Conservation (phyloP, 2,888 invertebrate genomes). For the Mythimna impura region DNA sequence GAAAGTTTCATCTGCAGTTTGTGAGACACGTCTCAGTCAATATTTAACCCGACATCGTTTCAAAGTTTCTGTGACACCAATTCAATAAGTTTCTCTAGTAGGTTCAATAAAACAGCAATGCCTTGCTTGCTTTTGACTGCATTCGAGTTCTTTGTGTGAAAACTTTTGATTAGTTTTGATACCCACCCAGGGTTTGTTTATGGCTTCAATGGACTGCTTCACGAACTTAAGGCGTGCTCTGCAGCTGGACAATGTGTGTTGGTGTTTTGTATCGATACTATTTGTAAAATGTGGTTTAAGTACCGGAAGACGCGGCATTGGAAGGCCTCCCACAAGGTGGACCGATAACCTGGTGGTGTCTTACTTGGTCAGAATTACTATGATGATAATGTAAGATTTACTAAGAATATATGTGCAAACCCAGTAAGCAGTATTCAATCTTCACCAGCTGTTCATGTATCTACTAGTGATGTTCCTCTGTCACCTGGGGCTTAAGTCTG, state of each 20-base stretch:
- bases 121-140: slow-evolving; percentile 76
- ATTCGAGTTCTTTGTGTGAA: slow-evolving; percentile 77
- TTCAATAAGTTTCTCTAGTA: slow-evolving; percentile 76
- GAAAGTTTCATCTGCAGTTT: slow-evolving; percentile 59
- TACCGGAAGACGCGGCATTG: no score
- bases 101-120: slow-evolving; percentile 81
- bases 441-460: no score
- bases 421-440: no score
- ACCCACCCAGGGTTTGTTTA: slow-evolving; percentile 69
- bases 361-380: no score
- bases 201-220: slow-evolving; percentile 24
- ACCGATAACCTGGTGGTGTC: no score
- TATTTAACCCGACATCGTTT: slow-evolving; percentile 74
- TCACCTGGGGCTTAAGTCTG: no score
- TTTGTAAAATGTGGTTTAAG: no score
- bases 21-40: slow-evolving; percentile 67
- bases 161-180: slow-evolving; percentile 85
- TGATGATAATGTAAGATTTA: no score
- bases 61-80: slow-evolving; percentile 77
- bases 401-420: no score
- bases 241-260: slow-evolving; percentile 3
- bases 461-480: no score
- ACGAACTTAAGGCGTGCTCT: slow-evolving; percentile 12
- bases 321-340: no score
- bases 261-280: neutral